Conservation (phyloP, 2,113 vertebrate species). For the Eurystomus gularis region DNA sequence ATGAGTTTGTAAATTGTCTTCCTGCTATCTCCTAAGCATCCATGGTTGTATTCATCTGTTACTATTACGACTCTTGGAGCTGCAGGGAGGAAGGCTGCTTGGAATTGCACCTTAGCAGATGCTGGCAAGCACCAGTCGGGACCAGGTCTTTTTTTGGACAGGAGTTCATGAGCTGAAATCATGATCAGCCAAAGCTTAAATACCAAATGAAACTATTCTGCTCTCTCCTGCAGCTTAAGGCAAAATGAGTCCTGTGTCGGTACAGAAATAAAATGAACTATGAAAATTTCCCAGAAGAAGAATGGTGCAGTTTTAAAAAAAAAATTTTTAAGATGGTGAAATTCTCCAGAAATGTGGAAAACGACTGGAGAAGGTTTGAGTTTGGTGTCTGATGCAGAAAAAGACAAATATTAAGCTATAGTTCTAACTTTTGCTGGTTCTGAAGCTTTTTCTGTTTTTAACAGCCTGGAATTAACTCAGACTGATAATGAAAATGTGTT, state of each 20-base stretch:
- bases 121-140: accelerated
- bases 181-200: neutral
- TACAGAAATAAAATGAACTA: neutral
- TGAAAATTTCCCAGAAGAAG: neutral
- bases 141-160: accelerated
- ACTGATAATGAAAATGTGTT: neutral
- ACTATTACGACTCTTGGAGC: neutral
- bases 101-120: neutral
- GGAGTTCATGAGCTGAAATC: neutral
- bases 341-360: neutral
- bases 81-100: neutral
- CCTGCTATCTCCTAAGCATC: neutral
- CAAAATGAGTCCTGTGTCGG: neutral
- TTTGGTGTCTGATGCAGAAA: neutral
- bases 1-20: neutral
- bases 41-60: neutral
- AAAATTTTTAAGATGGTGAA: neutral
- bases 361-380: neutral
- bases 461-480: neutral
- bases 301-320: neutral
- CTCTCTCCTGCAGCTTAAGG: neutral
- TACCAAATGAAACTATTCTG: neutral
- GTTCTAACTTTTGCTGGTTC: neutral
- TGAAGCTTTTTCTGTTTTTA: neutral
- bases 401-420: neutral